phyloP scores from a whole-genome alignment of 2,888 invertebrate species.

The Tryphoninae sp. region DNA sequence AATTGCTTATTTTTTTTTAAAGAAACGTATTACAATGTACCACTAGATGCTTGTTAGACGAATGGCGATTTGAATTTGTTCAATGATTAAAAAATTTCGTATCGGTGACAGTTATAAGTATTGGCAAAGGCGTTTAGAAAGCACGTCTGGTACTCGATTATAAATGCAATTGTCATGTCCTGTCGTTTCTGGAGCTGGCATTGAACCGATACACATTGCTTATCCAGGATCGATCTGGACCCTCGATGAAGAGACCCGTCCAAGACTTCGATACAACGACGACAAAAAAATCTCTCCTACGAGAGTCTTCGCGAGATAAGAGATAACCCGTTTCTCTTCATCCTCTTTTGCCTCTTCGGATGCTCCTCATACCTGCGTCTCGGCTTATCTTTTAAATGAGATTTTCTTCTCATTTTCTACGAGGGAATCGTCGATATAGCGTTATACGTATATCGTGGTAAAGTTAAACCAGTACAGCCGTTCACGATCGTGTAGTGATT shows the following conservation, averaged over 20 bases:
- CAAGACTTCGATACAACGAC: slow-evolving; percentile 16
- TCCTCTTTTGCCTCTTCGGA: background rate
- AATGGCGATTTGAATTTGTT: background rate
- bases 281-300: slow-evolving; percentile 30
- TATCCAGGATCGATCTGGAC: slow-evolving; percentile 21
- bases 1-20: background rate
- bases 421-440: slow-evolving; percentile 17
- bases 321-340: slow-evolving; percentile 32
- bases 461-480: too few relatives aligned
- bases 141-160: background rate
- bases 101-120: background rate
- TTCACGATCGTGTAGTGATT: too few relatives aligned
- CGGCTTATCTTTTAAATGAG: slow-evolving; percentile 68
- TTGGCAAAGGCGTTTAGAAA: background rate
- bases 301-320: slow-evolving; percentile 5
- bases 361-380: slow-evolving; percentile 13
- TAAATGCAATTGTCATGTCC: slow-evolving; percentile 22
- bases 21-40: background rate
- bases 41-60: too few relatives aligned
- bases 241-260: slow-evolving; percentile 4
- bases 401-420: slow-evolving; percentile 59
- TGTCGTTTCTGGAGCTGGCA: background rate
- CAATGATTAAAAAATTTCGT: background rate
- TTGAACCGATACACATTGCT: background rate
- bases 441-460: background rate